Base-by-base conservation (phyloP, 1,140 invertebrate genomes). In the Pogonus chalceus region DNA sequence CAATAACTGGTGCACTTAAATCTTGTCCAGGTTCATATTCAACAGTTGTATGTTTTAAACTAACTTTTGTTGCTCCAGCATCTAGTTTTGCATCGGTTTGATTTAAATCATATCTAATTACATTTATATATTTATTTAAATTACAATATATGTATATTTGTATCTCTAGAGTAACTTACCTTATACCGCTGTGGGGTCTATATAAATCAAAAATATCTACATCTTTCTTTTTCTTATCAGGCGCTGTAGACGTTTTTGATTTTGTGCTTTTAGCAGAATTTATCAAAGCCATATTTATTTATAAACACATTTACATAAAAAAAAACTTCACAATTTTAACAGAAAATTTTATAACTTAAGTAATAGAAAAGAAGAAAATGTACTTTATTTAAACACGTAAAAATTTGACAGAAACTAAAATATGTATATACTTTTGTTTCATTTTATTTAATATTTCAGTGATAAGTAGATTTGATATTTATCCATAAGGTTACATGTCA, bases 41-140 rank as follows among this genome's bases (percentile, higher is more conserved):
- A 1, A 57, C 62, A 16, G 21, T 48, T 3, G 63, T 67, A 31
- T 64, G 49, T 43, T 51, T 56, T 14, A 60, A 1, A 26, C 60
- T 59, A 1, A 67, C 35, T 59, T 63, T 65, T 9, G 60, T 56
- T 22, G 58, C 52, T 2, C 61, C 60, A 22, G 31, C 20, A 43
- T 67, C 57, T 46, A 60, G 49, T 54, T 64, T 59, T 1, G 55
- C 31, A 47, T 61, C 60, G 2, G 65, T 64, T 58, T 67, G 61
- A 0, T 62, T 63, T 16, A 67, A 43, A 43, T 43, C 9, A 43
- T 43, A 43, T 43, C 37, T 43, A 16, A 43, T n/a, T n/a, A n/a
- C n/a, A n/a, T n/a, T n/a, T n/a, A n/a, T n/a, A n/a, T n/a, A n/a
- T n/a, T n/a, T n/a, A n/a, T n/a, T n/a, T n/a, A n/a, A n/a, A n/a